A percentile compares a stretch with the other conserved stretches of the same genome.
phyloP scores from a whole-genome alignment of 2,113 vertebrate species.

The Rhinoderma darwinii region DNA sequence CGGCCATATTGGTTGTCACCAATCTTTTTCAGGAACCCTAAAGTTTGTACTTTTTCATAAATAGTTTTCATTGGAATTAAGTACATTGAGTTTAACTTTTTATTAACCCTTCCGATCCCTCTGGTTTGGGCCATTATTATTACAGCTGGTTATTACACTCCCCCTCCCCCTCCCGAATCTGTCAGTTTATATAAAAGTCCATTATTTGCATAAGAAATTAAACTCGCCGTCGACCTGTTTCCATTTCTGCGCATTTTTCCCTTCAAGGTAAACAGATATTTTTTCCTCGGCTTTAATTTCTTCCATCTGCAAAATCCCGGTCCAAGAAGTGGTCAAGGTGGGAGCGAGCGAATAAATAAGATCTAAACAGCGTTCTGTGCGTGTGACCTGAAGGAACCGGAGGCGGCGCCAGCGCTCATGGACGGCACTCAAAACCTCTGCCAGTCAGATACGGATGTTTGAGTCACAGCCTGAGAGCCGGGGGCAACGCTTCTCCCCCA shows the following conservation, averaged over 20 bases:
- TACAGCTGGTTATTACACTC: background rate
- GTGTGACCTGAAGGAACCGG: slow-evolving; percentile 12
- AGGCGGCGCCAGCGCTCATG: background rate
- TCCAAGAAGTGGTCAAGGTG: slow-evolving; percentile 21
- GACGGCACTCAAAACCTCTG: background rate
- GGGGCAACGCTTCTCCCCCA: slow-evolving; percentile 13
- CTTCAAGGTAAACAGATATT: slow-evolving; percentile 33
- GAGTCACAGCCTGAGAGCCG: background rate
- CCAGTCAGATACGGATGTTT: slow-evolving; percentile 12
- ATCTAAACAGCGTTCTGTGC: slow-evolving; percentile 28
- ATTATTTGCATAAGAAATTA: background rate
- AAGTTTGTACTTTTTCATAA: no score
- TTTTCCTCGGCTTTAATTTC: slow-evolving; percentile 21
- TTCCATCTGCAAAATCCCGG: slow-evolving; percentile 27
- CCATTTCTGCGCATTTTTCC: background rate
- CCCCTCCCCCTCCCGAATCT: no score
- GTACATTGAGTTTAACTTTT: no score
- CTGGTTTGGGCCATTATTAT: no score
- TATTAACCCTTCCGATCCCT: background rate
- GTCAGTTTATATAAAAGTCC: background rate
- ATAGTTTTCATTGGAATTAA: no score
- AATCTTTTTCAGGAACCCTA: no score
- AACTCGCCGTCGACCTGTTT: background rate
- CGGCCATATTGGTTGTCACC: no score
- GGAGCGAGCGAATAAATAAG: background rate